A percentile compares a stretch with the other conserved stretches of the same genome.
Conservation (phyloP, 2,797 vertebrate species). For the Phylloscopus collybita region DNA sequence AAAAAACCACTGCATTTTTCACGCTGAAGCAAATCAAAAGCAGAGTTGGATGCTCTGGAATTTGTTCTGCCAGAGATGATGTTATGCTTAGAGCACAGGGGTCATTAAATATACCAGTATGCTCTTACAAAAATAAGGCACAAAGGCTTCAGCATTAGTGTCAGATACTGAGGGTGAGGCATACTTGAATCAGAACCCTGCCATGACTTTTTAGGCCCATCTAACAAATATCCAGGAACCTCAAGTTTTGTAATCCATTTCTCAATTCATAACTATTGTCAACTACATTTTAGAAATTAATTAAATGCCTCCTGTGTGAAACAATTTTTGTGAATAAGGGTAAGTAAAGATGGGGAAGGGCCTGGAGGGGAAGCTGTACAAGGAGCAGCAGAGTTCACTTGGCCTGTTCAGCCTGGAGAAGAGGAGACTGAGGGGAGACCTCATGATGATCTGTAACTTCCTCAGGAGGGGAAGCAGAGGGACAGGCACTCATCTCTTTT, state of each 20-base stretch:
- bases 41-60: neutral
- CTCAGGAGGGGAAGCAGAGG: accelerated
- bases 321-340: neutral
- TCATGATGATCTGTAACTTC: neutral
- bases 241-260: neutral
- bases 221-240: neutral
- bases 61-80: constrained; percentile 15
- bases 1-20: neutral
- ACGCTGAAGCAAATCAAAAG: neutral
- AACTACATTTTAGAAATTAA: neutral
- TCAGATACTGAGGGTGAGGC: neutral
- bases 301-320: neutral
- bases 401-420: neutral
- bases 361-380: neutral
- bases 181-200: neutral
- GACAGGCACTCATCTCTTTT: neutral
- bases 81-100: neutral
- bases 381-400: neutral
- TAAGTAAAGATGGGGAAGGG: neutral
- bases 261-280: neutral
- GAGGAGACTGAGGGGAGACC: neutral
- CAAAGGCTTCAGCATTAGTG: neutral
- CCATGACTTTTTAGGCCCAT: neutral
- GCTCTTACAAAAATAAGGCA: neutral
- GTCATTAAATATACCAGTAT: neutral